These are phyloP conservation scores for Brachyistius frenatus DNA, from an alignment of 2,113 vertebrate genomes.

Conservation along the genomic window DNA sequence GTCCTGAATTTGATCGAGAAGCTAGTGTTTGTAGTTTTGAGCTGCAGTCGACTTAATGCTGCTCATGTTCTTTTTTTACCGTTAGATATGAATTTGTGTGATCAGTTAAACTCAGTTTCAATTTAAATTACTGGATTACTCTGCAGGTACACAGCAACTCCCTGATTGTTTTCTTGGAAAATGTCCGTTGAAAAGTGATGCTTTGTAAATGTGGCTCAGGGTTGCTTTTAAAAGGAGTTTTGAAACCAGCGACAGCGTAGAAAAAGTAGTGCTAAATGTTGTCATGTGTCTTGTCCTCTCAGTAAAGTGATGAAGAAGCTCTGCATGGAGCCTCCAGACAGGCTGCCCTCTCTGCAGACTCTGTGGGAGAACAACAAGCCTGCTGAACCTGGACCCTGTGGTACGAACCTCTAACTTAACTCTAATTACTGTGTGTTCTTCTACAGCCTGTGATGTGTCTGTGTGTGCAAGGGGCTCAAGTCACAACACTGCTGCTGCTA, in stretches of 20 bases:
- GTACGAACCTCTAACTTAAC: constrained; percentile 79
- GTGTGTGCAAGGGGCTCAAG: neutral
- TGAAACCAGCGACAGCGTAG: too few relatives aligned
- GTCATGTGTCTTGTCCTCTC: constrained; percentile 22
- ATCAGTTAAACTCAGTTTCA: neutral
- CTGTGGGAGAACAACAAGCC: constrained; percentile 94
- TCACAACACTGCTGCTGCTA: neutral
- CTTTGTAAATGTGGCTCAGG: too few relatives aligned
- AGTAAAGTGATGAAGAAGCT: constrained; percentile 97
- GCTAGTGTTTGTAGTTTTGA: neutral
- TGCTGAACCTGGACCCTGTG: constrained; percentile 94
- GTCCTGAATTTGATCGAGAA: neutral
- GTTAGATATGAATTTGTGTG: too few relatives aligned
- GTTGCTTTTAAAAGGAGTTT: too few relatives aligned
- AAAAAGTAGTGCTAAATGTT: neutral
- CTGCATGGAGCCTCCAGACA: constrained; percentile 92
- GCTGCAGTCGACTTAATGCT: too few relatives aligned
- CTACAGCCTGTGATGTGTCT: neutral
- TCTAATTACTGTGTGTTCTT: neutral
- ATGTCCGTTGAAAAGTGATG: too few relatives aligned
- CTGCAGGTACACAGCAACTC: too few relatives aligned
- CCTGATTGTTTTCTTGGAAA: too few relatives aligned
- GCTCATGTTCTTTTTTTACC: too few relatives aligned
- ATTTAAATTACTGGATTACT: neutral
- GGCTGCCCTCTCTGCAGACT: constrained; percentile 89